Conservation (phyloP, 1,140 invertebrate species). For the Nomia melanderi region DNA sequence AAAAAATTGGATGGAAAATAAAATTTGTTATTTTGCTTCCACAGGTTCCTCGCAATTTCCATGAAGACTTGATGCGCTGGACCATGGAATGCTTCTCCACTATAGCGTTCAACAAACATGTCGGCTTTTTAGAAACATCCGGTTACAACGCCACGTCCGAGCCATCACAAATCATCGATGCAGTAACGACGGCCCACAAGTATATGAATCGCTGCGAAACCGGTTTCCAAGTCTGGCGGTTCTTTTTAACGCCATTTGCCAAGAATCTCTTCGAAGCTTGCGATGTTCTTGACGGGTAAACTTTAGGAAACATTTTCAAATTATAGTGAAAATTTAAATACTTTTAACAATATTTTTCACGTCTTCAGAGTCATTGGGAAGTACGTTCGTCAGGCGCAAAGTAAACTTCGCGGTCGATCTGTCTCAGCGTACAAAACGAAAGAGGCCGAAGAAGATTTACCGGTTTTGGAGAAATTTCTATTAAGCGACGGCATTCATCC, state of each 20-base stretch:
- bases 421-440: slow-evolving; percentile 7
- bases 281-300: slow-evolving; percentile 82
- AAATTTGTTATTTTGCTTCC: neutral
- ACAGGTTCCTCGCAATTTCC: slow-evolving; percentile 81
- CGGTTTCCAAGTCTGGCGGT: slow-evolving; percentile 85
- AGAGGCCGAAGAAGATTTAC: slow-evolving; percentile 56
- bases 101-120: slow-evolving; percentile 83
- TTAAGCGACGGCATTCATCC: slow-evolving; percentile 81
- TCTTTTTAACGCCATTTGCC: slow-evolving; percentile 84
- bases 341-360: neutral
- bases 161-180: slow-evolving; percentile 82
- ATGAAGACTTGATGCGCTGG: slow-evolving; percentile 85
- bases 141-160: slow-evolving; percentile 80
- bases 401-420: slow-evolving; percentile 54
- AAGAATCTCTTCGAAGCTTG: slow-evolving; percentile 82
- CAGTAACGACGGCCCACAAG: slow-evolving; percentile 82
- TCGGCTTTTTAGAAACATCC: slow-evolving; percentile 81
- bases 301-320: neutral
- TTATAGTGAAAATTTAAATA: too few species aligned
- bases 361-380: slow-evolving; percentile 68
- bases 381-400: slow-evolving; percentile 72
- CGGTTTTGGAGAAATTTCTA: slow-evolving; percentile 80
- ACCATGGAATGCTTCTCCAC: slow-evolving; percentile 85
- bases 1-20: too few species aligned
- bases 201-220: slow-evolving; percentile 84